phyloP scores from a whole-genome alignment of 2,888 invertebrate genomes.

The Bellardia pandia region DNA sequence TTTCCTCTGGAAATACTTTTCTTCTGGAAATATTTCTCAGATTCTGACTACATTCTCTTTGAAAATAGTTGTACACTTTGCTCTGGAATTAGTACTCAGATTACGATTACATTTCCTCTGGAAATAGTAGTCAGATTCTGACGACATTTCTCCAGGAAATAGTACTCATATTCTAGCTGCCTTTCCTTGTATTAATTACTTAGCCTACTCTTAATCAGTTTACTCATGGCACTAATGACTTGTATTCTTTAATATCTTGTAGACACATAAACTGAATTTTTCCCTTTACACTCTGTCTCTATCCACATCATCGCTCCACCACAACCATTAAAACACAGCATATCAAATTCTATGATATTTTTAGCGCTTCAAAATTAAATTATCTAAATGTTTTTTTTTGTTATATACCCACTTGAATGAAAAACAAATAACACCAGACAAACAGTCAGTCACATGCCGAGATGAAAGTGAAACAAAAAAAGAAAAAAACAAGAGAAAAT shows the following conservation, averaged over 20 bases:
- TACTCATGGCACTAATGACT: background rate
- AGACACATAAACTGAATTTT: background rate
- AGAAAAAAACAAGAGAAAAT: background rate
- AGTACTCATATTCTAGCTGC: too few relatives aligned
- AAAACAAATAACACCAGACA: conserved; percentile 39
- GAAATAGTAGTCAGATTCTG: too few relatives aligned
- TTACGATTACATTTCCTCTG: too few relatives aligned
- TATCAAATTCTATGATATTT: conserved; percentile 23
- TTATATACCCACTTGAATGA: conserved; percentile 43
- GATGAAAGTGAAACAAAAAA: conserved; percentile 12
- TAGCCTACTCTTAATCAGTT: background rate
- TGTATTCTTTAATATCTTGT: background rate
- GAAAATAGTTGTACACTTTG: too few relatives aligned
- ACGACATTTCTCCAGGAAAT: too few relatives aligned
- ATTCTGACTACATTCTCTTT: too few relatives aligned
- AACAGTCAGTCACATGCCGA: conserved; percentile 23
- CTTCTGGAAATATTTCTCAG: too few relatives aligned
- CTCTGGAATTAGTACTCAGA: too few relatives aligned
- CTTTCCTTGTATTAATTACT: background rate
- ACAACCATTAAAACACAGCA: background rate
- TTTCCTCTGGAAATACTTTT: too few relatives aligned
- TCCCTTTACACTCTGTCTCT: background rate
- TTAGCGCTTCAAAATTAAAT: conserved; percentile 39
- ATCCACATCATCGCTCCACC: background rate
- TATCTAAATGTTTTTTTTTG: conserved; percentile 15